Conservation (phyloP, 2,888 invertebrate genomes). For the Drosophila vallismaia region DNA sequence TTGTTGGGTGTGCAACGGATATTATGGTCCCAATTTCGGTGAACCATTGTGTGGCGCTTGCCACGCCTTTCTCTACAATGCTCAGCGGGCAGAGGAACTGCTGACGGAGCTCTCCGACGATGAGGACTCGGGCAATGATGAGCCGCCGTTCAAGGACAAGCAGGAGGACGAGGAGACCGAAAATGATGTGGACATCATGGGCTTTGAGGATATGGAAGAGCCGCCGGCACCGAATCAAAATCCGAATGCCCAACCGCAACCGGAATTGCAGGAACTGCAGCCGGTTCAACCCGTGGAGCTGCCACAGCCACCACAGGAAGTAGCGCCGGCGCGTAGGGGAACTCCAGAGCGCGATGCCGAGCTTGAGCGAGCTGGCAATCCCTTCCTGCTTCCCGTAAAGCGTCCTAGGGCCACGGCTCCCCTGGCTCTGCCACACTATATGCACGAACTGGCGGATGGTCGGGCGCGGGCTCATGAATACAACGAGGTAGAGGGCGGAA, state of each 20-base stretch:
- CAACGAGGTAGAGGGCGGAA: slow-evolving; percentile 22
- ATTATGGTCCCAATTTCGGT: slow-evolving; percentile 95
- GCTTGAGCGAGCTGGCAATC: slow-evolving; percentile 61
- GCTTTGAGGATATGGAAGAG: slow-evolving; percentile 74
- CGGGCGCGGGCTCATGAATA: slow-evolving; percentile 71
- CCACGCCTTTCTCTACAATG: slow-evolving; percentile 95
- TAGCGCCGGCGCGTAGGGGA: slow-evolving; percentile 48
- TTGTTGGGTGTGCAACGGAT: slow-evolving; percentile 95
- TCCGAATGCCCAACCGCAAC: slow-evolving; percentile 42
- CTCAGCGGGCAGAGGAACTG: slow-evolving; percentile 84
- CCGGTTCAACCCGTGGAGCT: slow-evolving; percentile 34
- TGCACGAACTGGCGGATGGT: slow-evolving; percentile 81
- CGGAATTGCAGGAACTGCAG: slow-evolving; percentile 33
- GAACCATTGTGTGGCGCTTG: slow-evolving; percentile 96
- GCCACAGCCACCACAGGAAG: slow-evolving; percentile 15
- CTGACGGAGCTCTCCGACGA: slow-evolving; percentile 87
- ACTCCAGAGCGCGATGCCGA: slow-evolving; percentile 64
- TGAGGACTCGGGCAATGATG: slow-evolving; percentile 97
- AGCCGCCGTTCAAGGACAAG: slow-evolving; percentile 86
- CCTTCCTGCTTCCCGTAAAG: slow-evolving; percentile 71
- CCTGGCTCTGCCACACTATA: slow-evolving; percentile 78
- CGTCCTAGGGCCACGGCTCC: slow-evolving; percentile 80
- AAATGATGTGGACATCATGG: slow-evolving; percentile 77
- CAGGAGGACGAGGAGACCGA: slow-evolving; percentile 81
- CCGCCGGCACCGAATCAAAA: slow-evolving; percentile 58